Evolutionary conservation across 2,888 invertebrate species (phyloP), one percentile per base, ranked within the genome.

Genomic region (Ryuthela nishihirai): DNA sequence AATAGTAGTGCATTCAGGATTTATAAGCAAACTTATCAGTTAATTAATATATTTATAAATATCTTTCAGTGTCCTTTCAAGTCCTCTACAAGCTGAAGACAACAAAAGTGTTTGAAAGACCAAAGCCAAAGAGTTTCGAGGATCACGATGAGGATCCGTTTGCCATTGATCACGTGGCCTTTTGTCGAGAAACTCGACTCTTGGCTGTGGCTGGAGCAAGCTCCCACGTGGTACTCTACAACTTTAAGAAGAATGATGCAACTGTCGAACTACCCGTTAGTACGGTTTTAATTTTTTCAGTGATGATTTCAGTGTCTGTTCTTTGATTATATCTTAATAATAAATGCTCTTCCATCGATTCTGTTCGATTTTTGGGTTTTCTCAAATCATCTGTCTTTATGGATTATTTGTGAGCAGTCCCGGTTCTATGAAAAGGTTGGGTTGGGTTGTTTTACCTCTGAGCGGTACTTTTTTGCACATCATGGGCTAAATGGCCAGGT

Each of bases 41-140:
- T 9, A 9, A 29, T 29, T 29, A 29, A 21, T 4, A 18, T 24
- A 47, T 64, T 45, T 60, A 7, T 56, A 58, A 4, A 52, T 43
- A 20, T 69, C 69, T 54, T 72, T 21, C 34, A 75, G 94, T 94
- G 67, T 88, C 90, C 64, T 81, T 99, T 70, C 95, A 97, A 81
- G 87, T 95, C 71, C 82, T 99, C 72, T 98, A 98, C 80, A 97
- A 97, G 82, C 65, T 98, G 72, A 98, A 97, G 81, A 95, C 97
- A 73, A 88, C 91, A 68, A 95, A 97, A 80, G 82, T 87, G 54
- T 88, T 89, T 75, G 88, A 88, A 73, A 83, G 84, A 71, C 83
- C 84, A 65, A 82, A 73, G 68, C 66, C 69, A 60, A 64, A 63
- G 42, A 67, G 64, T 48, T 44, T 64, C 25, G 68, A 67, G 39